A percentile compares a stretch with the other conserved stretches of the same genome.
Conservation (phyloP, 1,140 invertebrate species). For the Cyrtorhinus lividipennis region DNA sequence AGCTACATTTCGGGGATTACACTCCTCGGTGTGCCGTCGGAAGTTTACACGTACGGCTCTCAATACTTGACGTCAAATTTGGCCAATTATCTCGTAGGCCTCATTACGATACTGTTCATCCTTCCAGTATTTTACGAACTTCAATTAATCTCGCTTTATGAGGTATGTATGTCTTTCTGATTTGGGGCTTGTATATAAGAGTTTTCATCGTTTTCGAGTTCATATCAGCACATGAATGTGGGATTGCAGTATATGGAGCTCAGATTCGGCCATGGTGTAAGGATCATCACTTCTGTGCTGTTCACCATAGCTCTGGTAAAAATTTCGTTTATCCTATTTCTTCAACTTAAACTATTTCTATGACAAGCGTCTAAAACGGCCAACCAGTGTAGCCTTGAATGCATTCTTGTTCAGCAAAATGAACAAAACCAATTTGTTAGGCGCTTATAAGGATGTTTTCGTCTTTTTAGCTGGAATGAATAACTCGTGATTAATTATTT, state of each 20-base stretch:
- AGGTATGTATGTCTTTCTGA: slow-evolving; percentile 41
- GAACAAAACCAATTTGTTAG: too few species aligned
- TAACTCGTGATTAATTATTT: too few species aligned
- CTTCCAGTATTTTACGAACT: slow-evolving; percentile 70
- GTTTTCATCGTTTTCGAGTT: too few species aligned
- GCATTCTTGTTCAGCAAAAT: too few species aligned
- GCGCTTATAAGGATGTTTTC: too few species aligned
- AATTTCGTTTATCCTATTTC: background rate
- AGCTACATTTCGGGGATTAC: slow-evolving; percentile 82
- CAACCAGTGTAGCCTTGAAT: too few species aligned
- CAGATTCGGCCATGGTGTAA: slow-evolving; percentile 2
- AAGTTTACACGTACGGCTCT: slow-evolving; percentile 73
- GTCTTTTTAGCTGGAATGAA: too few species aligned
- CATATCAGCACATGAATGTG: too few species aligned
- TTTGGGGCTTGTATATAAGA: too few species aligned
- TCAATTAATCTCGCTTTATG: slow-evolving; percentile 64
- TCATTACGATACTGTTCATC: slow-evolving; percentile 54
- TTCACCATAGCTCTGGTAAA: background rate
- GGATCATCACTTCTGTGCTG: background rate
- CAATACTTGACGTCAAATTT: slow-evolving; percentile 64
- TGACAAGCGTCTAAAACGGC: too few species aligned
- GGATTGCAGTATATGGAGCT: slow-evolving; percentile 16
- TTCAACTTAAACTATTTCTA: background rate
- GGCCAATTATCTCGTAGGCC: slow-evolving; percentile 46
- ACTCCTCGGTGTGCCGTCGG: slow-evolving; percentile 70